phyloP scores from a whole-genome alignment of 2,113 vertebrate genomes.

The Ailuropoda melanoleuca region DNA sequence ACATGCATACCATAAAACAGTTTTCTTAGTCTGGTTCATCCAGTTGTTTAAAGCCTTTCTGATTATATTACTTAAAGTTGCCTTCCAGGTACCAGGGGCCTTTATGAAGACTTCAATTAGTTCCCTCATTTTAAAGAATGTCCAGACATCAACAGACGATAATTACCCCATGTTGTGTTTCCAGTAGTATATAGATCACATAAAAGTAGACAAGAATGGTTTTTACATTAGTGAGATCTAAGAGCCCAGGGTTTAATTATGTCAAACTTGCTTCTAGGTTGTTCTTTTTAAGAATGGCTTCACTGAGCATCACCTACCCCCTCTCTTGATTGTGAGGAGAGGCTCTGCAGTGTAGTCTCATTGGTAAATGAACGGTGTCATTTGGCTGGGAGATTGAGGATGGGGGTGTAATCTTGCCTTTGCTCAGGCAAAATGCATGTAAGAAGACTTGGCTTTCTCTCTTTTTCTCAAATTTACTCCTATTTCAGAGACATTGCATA shows the following conservation, averaged over 20 bases:
- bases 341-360: not conserved
- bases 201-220: not conserved
- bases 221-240: not conserved
- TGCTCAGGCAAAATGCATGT: not conserved
- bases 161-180: not conserved
- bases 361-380: not conserved
- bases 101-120: not conserved
- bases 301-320: not conserved
- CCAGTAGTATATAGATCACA: not conserved
- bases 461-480: not conserved
- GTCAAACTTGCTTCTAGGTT: not conserved
- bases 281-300: not conserved
- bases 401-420: not conserved
- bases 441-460: not conserved
- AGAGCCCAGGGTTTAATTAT: not conserved
- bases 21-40: not conserved
- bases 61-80: not conserved
- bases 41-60: not conserved
- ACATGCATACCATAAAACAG: not conserved
- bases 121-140: conserved; percentile 37
- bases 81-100: not conserved
- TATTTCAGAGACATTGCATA: not conserved
- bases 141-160: not conserved
- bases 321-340: not conserved
- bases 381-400: not conserved